phyloP scores from a whole-genome alignment of 2,113 vertebrate species.

The Pollimyrus isidori region DNA sequence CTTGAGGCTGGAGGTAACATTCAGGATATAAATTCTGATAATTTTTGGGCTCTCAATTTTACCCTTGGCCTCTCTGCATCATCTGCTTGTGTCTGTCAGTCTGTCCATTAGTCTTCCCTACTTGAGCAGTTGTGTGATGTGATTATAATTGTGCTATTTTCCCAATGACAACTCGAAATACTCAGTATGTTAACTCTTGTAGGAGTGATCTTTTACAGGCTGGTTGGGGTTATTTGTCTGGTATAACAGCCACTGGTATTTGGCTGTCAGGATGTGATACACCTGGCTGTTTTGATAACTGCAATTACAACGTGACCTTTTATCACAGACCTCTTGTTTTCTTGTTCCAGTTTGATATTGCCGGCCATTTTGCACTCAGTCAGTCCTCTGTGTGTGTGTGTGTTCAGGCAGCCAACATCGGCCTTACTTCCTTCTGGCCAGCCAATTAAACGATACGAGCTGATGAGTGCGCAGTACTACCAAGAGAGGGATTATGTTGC shows the following conservation, averaged over 20 bases:
- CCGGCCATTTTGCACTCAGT: neutral
- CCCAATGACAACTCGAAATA: neutral
- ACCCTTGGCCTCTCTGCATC: neutral
- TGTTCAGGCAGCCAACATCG: neutral
- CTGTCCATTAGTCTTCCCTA: neutral
- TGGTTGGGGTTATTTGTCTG: neutral
- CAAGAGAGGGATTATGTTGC: neutral
- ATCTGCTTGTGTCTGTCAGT: neutral
- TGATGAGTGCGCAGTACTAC: neutral
- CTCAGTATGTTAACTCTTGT: neutral
- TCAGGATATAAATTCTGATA: neutral
- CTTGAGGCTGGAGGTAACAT: neutral
- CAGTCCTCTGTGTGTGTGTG: neutral
- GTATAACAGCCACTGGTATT: neutral
- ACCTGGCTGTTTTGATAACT: neutral
- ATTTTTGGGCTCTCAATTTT: neutral
- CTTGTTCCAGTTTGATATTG: neutral
- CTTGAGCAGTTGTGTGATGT: neutral
- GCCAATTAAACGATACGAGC: neutral
- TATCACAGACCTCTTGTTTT: neutral
- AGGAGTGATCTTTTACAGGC: neutral
- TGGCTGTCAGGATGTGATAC: neutral
- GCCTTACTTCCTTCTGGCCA: neutral
- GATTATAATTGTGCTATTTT: slow-evolving; percentile 2
- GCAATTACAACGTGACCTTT: neutral